These are phyloP conservation scores for Harpagoxenus sublaevis DNA, from an alignment of 2,888 invertebrate species.

Conservation along the genomic window DNA sequence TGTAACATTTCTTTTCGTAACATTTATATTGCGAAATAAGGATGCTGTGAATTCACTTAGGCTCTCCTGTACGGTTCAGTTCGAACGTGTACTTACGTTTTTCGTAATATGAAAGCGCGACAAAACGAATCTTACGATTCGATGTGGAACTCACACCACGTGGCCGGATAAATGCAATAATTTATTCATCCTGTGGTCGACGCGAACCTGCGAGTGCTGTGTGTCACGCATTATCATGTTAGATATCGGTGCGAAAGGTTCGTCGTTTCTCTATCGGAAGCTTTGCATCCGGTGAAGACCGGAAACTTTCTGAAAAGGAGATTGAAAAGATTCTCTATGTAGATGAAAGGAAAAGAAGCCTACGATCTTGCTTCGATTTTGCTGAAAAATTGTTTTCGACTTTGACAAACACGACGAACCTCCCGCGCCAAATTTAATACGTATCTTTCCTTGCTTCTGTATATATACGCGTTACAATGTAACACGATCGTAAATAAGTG, in stretches of 20 bases:
- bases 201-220: constrained; percentile 6
- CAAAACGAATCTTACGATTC: not conserved
- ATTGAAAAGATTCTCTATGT: not conserved
- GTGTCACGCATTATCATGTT: not conserved
- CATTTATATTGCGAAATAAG: not conserved
- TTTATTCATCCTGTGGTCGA: constrained; percentile 68
- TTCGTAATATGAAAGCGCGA: constrained; percentile 3
- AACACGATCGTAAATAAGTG: constrained; percentile 9
- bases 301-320: not conserved
- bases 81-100: not conserved
- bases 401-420: not conserved
- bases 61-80: not conserved
- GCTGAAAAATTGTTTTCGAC: not conserved
- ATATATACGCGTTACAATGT: constrained; percentile 17
- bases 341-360: not conserved
- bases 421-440: not conserved
- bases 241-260: not conserved
- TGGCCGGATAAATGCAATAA: constrained; percentile 80
- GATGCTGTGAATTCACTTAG: constrained; percentile 8
- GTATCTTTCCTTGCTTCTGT: constrained; percentile 7
- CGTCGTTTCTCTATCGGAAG: not conserved
- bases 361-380: not conserved
- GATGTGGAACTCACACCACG: constrained; percentile 4
- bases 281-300: not conserved
- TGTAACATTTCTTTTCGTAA: not conserved